A percentile compares a stretch with the other conserved stretches of the same genome.
Evolutionary conservation across 2,113 vertebrate species (phyloP).

Genomic region (Clupea harengus): DNA sequence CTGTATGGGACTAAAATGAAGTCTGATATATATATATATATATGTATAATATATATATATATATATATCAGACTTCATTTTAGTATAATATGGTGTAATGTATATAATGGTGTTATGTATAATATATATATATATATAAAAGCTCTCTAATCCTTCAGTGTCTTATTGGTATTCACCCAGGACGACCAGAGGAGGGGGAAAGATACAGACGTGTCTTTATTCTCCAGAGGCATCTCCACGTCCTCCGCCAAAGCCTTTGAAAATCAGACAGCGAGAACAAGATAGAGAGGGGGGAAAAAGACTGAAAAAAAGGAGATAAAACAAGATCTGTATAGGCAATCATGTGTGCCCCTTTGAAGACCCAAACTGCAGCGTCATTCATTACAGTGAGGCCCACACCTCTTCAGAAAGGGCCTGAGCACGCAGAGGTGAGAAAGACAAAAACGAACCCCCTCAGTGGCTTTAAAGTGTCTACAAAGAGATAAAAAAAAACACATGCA

Average conservation of each 20-base stretch:
- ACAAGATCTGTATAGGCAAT: background rate
- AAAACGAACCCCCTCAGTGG: background rate
- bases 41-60: too few species aligned
- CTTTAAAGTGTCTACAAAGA: background rate
- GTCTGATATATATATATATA: background rate
- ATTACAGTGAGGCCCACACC: background rate
- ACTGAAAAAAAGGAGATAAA: background rate
- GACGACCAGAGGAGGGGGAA: background rate
- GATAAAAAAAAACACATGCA: too few species aligned
- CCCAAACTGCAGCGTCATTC: background rate
- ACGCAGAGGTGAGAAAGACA: background rate
- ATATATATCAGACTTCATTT: too few species aligned
- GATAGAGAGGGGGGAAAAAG: background rate
- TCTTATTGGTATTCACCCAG: constrained; percentile 7
- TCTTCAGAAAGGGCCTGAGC: background rate
- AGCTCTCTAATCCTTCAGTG: background rate
- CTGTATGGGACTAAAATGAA: background rate
- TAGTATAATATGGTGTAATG: too few species aligned
- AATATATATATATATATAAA: background rate
- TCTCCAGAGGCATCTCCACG: background rate
- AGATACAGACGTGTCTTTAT: background rate
- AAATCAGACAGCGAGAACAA: background rate
- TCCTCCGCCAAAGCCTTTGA: background rate
- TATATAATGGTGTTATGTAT: too few species aligned
- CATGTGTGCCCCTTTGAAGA: background rate